These are phyloP conservation scores for Indri indri DNA, from an alignment of 2,113 vertebrate species.

Conservation along the genomic window DNA sequence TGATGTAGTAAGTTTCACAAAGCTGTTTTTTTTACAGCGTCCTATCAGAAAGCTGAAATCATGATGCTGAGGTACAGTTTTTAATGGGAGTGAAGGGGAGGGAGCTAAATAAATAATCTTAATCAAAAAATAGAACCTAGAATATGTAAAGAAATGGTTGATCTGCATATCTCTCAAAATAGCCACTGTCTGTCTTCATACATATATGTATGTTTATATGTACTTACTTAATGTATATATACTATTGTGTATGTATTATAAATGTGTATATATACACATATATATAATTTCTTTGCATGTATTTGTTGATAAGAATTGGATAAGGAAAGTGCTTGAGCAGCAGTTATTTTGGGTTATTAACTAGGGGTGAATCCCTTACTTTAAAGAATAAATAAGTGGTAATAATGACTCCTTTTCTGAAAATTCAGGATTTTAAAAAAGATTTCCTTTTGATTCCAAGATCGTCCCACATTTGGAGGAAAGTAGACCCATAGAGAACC, in stretches of 20 bases:
- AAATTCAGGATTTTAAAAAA: not conserved
- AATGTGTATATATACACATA: not conserved
- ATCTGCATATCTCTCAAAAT: not conserved
- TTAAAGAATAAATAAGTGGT: slow-evolving; percentile 36
- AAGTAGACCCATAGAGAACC: slow-evolving; percentile 13
- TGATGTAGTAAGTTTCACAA: not conserved
- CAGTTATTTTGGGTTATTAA: not conserved
- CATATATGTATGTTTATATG: not conserved
- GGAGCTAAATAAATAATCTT: slow-evolving; percentile 19
- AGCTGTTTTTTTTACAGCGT: not conserved
- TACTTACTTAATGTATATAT: not conserved
- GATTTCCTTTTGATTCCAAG: not conserved
- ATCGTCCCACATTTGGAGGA: not conserved
- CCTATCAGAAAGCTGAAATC: not conserved
- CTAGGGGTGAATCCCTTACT: not conserved
- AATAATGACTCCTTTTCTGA: not conserved
- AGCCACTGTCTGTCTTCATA: not conserved
- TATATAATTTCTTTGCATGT: not conserved
- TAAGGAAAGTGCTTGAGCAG: not conserved
- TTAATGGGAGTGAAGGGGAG: not conserved
- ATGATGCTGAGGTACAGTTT: not conserved
- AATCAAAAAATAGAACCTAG: not conserved
- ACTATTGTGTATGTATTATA: not conserved
- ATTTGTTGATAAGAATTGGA: slow-evolving; percentile 12
- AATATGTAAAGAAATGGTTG: not conserved